These are phyloP conservation scores for Catamblyrhynchus diadema DNA, from an alignment of 2,797 vertebrate species.

Conservation along the genomic window DNA sequence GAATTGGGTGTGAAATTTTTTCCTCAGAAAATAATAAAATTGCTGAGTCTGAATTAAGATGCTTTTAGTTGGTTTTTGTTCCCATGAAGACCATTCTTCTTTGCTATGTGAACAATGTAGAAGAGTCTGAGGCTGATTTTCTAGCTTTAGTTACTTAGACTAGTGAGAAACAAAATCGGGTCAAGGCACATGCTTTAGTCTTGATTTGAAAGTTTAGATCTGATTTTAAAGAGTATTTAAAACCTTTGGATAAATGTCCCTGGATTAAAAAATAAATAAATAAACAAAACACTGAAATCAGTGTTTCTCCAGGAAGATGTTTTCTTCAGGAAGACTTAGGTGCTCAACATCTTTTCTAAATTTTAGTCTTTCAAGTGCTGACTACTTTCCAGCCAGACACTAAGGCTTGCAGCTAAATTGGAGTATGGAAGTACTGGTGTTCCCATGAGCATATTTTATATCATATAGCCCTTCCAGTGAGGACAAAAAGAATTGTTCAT, in stretches of 20 bases:
- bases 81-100: not conserved
- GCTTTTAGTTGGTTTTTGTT: not conserved
- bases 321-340: not conserved
- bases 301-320: not conserved
- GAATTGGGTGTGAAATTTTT: not conserved
- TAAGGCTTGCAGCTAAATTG: not conserved
- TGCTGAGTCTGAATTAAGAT: not conserved
- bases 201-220: not conserved
- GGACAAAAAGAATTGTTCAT: not conserved
- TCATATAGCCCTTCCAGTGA: not conserved
- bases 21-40: conserved; percentile 16
- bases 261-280: not conserved
- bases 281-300: not conserved
- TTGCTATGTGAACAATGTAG: not conserved
- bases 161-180: not conserved
- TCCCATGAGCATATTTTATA: not conserved
- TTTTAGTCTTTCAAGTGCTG: not conserved
- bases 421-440: not conserved
- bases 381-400: not conserved
- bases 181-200: not conserved
- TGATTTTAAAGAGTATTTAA: not conserved
- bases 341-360: not conserved
- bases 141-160: not conserved
- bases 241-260: not conserved
- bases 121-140: not conserved